phyloP scores from a whole-genome alignment of 2,888 invertebrate species.

The Clistopyga incitator region DNA sequence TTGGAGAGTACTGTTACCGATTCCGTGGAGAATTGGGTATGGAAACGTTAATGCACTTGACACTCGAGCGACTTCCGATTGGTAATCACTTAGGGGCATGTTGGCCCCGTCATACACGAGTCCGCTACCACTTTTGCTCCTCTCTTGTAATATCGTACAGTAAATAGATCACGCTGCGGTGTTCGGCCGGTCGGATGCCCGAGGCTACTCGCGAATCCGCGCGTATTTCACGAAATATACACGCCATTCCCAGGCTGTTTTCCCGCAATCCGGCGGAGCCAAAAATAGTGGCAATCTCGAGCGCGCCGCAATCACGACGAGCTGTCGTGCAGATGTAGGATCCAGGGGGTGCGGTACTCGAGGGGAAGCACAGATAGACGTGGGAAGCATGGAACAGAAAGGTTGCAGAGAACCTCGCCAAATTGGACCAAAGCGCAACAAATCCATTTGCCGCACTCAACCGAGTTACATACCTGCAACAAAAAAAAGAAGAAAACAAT shows the following conservation, averaged over 20 bases:
- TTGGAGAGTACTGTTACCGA: neutral
- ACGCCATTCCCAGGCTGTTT: conserved; percentile 62
- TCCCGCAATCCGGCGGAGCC: conserved; percentile 59
- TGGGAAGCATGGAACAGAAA: conserved; percentile 29
- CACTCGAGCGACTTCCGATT: conserved; percentile 10
- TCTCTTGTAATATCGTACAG: conserved; percentile 53
- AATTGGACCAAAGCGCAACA: conserved; percentile 57
- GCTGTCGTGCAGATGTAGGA: conserved; percentile 61
- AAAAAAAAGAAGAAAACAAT: conserved; percentile 9
- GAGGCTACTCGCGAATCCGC: conserved; percentile 44
- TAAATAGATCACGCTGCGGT: conserved; percentile 52
- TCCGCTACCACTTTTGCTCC: conserved; percentile 25
- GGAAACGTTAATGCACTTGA: conserved; percentile 6
- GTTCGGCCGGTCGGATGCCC: conserved; percentile 39
- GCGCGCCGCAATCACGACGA: conserved; percentile 64
- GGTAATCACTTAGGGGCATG: conserved; percentile 29
- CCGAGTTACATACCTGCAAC: conserved; percentile 49
- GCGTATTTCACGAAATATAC: conserved; percentile 65
- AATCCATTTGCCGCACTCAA: conserved; percentile 57
- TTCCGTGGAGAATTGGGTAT: neutral
- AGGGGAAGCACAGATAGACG: conserved; percentile 18
- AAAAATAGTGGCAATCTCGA: conserved; percentile 66
- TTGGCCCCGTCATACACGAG: conserved; percentile 15
- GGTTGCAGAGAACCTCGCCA: conserved; percentile 39
- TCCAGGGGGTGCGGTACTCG: conserved; percentile 18